Conservation (phyloP, 2,113 vertebrate species). For the Addax nasomaculatus region DNA sequence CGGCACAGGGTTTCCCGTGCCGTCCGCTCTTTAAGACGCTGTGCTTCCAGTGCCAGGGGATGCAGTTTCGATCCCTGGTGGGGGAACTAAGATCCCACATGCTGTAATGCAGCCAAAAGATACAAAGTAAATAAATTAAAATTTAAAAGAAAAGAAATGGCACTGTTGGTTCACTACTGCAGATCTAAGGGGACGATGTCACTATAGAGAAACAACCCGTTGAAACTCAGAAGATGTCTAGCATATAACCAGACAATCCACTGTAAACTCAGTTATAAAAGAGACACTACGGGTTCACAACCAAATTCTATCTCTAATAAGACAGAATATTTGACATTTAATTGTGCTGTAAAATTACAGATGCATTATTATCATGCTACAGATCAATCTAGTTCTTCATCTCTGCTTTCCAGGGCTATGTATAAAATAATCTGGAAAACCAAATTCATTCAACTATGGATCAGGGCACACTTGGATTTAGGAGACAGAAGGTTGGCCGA, state of each 20-base stretch:
- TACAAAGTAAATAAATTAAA: not conserved
- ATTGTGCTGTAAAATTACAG: not conserved
- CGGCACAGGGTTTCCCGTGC: not conserved
- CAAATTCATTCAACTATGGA: not conserved
- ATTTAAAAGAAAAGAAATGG: not conserved
- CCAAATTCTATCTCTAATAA: not conserved
- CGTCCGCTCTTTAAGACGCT: rapidly evolving
- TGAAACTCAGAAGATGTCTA: not conserved
- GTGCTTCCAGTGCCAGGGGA: not conserved
- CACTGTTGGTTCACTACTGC: not conserved
- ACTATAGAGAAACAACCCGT: not conserved
- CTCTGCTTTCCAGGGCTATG: not conserved
- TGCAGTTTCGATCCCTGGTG: not conserved
- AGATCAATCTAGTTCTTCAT: not conserved
- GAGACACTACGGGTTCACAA: not conserved
- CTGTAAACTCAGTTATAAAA: not conserved
- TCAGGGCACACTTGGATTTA: not conserved
- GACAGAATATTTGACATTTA: not conserved
- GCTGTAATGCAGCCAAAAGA: not conserved
- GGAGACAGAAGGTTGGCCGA: not conserved
- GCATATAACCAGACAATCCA: not conserved
- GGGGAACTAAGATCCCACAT: not conserved
- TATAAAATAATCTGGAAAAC: not conserved
- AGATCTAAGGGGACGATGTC: not conserved
- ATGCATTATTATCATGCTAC: not conserved